phyloP scores from a whole-genome alignment of 2,888 invertebrate genomes.

The Cephus spinipes region DNA sequence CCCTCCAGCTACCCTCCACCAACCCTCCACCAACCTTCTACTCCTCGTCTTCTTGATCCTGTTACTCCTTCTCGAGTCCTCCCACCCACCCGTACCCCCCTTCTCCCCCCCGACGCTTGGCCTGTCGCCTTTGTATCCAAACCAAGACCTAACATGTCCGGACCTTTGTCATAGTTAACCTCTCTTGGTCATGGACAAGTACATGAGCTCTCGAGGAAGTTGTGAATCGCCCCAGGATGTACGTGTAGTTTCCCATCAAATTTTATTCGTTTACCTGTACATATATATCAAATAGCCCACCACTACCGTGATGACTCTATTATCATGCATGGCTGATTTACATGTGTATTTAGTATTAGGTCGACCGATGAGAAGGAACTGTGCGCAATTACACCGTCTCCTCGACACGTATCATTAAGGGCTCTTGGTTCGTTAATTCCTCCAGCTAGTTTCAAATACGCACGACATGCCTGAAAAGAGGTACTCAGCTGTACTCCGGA shows the following conservation, averaged over 20 bases:
- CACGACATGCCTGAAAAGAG: background rate
- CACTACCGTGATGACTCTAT: background rate
- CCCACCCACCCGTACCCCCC: background rate
- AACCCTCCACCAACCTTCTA: background rate
- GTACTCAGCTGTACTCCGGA: background rate
- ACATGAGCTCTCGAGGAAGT: background rate
- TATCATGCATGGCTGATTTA: background rate
- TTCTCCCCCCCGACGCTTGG: background rate
- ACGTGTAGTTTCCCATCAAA: background rate
- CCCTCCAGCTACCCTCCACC: background rate
- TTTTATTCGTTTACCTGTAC: background rate
- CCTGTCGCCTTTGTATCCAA: slow-evolving; percentile 15
- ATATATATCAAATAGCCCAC: background rate
- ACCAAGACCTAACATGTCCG: slow-evolving; percentile 19
- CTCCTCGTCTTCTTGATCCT: background rate
- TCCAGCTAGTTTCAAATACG: background rate
- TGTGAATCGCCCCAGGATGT: background rate
- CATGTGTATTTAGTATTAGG: background rate
- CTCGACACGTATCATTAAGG: background rate
- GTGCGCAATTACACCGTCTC: background rate
- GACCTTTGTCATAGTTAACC: slow-evolving; percentile 24
- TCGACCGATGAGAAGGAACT: background rate
- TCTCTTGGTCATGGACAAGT: background rate
- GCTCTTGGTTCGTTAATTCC: background rate
- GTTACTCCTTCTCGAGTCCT: background rate